Conservation (phyloP, 2,888 invertebrate genomes). For the Prosapia bicincta region DNA sequence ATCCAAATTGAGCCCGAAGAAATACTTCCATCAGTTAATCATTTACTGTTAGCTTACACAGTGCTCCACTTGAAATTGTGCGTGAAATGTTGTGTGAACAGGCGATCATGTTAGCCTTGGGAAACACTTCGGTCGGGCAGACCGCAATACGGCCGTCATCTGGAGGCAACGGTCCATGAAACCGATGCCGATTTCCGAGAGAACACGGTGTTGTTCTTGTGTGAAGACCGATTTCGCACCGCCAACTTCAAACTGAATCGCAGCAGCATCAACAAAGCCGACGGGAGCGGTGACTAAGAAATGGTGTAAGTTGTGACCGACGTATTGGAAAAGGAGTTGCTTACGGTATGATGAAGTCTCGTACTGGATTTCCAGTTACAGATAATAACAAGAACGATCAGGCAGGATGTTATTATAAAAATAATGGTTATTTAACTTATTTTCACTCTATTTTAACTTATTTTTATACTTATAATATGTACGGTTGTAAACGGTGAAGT, state of each 20-base stretch:
- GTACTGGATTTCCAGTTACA: too few species aligned
- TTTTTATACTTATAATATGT: too few species aligned
- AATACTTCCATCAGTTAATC: not conserved
- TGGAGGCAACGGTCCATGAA: not conserved
- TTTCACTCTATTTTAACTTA: too few species aligned
- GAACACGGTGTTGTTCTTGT: not conserved
- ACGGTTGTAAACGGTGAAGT: too few species aligned
- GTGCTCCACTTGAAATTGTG: not conserved
- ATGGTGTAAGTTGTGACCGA: too few species aligned
- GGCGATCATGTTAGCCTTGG: not conserved
- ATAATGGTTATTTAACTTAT: too few species aligned
- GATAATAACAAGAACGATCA: too few species aligned
- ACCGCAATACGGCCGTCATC: not conserved
- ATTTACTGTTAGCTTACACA: not conserved
- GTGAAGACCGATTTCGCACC: not conserved
- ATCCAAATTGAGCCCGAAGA: not conserved
- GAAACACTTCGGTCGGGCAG: not conserved
- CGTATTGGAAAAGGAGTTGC: too few species aligned
- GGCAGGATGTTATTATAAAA: too few species aligned
- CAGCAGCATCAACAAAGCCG: not conserved
- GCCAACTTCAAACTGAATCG: not conserved
- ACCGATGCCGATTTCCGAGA: not conserved
- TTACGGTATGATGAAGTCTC: too few species aligned
- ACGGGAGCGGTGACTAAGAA: too few species aligned
- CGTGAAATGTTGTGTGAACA: not conserved